phyloP scores from a whole-genome alignment of 2,797 vertebrate genomes.

The Malurus leucopterus region DNA sequence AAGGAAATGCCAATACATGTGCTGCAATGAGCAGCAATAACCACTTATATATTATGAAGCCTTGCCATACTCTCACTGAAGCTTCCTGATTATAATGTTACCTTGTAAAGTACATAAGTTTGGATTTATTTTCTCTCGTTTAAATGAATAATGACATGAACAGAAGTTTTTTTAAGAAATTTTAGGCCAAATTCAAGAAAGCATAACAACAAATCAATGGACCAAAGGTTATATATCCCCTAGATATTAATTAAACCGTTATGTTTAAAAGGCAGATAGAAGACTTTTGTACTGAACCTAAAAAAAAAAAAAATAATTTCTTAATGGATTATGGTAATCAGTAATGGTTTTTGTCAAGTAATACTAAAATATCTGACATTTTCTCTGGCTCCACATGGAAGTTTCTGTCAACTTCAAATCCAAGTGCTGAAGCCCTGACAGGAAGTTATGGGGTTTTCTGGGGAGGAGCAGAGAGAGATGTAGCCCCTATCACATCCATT shows the following conservation, averaged over 20 bases:
- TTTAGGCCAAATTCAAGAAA: not conserved
- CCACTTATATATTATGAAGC: fast-evolving
- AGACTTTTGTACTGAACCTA: not conserved
- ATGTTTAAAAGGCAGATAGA: not conserved
- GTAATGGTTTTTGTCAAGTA: not conserved
- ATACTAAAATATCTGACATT: not conserved
- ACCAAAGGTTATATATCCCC: not conserved
- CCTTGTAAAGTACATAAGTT: not conserved
- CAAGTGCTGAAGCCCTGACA: not conserved
- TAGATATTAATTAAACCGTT: not conserved
- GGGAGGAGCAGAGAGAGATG: not conserved
- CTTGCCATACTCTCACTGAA: not conserved
- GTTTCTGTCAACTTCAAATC: not conserved
- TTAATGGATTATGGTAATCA: not conserved
- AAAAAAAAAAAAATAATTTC: not conserved
- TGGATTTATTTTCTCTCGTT: not conserved
- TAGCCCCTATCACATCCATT: not conserved
- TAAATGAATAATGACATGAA: not conserved
- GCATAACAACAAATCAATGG: not conserved
- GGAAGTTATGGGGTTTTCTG: not conserved
- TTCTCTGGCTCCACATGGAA: not conserved
- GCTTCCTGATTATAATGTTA: not conserved
- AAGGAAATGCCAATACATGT: not conserved
- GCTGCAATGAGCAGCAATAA: not conserved
- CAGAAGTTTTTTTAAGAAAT: not conserved